These are phyloP conservation scores for Petrophora chlorosata DNA, from an alignment of 2,888 invertebrate genomes.

Conservation along the genomic window DNA sequence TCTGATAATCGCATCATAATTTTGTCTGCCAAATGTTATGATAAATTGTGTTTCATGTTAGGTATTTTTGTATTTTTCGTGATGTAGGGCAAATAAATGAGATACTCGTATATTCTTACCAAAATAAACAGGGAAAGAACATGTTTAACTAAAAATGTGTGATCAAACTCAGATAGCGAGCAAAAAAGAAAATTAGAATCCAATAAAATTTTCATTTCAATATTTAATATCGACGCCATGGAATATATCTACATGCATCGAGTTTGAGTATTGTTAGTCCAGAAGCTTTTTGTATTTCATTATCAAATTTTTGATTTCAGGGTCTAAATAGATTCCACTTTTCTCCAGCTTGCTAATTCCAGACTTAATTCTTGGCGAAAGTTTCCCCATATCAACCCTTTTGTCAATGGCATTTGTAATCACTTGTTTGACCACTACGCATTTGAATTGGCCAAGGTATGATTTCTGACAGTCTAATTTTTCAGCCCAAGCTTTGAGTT, in stretches of 20 bases:
- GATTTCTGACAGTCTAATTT: slow-evolving; percentile 11
- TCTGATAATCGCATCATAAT: no score
- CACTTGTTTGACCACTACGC: slow-evolving; percentile 4
- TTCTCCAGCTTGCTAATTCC: slow-evolving; percentile 3
- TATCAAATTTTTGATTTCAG: slow-evolving; percentile 1
- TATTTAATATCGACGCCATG: neutral
- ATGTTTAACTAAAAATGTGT: neutral
- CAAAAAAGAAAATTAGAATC: no score
- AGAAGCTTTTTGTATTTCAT: slow-evolving; percentile 11
- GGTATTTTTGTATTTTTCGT: no score
- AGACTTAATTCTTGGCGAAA: neutral
- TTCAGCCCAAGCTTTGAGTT: slow-evolving; percentile 13
- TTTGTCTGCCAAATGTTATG: slow-evolving; percentile 7
- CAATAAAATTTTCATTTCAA: neutral
- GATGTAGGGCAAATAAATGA: slow-evolving; percentile 5
- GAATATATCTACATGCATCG: no score
- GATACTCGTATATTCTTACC: neutral
- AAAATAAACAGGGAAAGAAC: no score
- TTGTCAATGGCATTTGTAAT: neutral
- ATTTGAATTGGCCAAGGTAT: slow-evolving; percentile 4
- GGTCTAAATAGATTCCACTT: neutral
- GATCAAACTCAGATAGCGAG: neutral
- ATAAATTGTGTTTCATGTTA: neutral
- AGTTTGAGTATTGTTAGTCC: neutral
- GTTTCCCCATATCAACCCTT: neutral